Percentiles rank a stretch among this genome's conserved stretches.
Conservation (phyloP, 2,113 vertebrate species). For the Syngnathus floridae region DNA sequence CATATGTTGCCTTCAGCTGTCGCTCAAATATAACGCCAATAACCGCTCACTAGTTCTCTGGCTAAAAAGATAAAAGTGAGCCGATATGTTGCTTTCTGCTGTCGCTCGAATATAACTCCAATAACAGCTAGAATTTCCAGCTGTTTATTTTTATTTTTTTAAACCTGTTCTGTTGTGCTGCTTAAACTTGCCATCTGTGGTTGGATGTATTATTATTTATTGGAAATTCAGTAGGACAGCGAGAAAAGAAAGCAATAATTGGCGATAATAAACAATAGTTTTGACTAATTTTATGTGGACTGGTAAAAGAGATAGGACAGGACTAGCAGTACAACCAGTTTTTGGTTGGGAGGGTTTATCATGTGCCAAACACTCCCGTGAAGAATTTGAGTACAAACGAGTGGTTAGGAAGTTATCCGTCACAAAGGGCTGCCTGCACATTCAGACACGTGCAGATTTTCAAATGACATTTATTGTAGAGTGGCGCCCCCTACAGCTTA, state of each 20-base stretch:
- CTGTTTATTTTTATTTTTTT: neutral
- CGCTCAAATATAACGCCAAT: no score
- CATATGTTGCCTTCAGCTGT: no score
- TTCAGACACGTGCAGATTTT: neutral
- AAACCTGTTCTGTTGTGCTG: neutral
- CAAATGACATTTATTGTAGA: neutral
- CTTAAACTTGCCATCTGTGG: neutral
- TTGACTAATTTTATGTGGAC: neutral
- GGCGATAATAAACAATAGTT: no score
- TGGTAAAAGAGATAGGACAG: neutral
- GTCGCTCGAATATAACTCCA: neutral
- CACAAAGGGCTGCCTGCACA: neutral
- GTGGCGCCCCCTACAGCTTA: slow-evolving; percentile 4
- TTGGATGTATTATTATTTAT: neutral
- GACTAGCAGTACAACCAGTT: neutral
- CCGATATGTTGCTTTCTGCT: neutral
- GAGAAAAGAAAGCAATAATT: neutral
- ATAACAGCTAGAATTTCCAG: neutral
- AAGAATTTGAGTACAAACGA: neutral
- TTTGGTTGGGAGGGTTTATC: neutral
- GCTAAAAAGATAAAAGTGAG: slow-evolving; percentile 61
- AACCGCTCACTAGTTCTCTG: slow-evolving; percentile 81
- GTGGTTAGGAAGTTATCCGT: neutral
- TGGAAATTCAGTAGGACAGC: neutral
- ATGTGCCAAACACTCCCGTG: neutral